Base-by-base conservation (phyloP, 2,797 vertebrate species). In the Coccyzus lansbergi region DNA sequence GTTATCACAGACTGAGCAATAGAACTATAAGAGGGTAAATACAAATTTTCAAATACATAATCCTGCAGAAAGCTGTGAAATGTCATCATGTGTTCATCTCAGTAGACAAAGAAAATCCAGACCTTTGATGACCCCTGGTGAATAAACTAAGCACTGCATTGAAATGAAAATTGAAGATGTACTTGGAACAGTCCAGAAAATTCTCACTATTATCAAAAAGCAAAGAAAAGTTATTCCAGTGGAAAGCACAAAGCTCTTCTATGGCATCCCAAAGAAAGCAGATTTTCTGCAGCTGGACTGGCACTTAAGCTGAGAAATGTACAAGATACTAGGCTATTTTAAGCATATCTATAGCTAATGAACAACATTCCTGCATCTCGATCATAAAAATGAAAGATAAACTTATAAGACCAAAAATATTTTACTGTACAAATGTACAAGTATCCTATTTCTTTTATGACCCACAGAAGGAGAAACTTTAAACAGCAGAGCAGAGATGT, bases 81-180 rank as follows among this genome's bases (percentile, higher is more conserved):
- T 92, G 55, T 60, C 59, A 86, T 82, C 62, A 51, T 77, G 51
- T 60, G 40, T 56, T 80, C 53, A 36, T 34, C 24, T 68, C 81
- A 79, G 64, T n/a, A 97, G 95, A 97, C 96, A 98, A 98, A 97
- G 96, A 94, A 97, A 98, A 97, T 96, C 79, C 97, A 98, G 97
- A 98, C 98, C 98, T 98, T 98, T 97, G 98, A 98, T 98, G 98
- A 98, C 98, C 98, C 98, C 98, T 98, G 98, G 97, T 98, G 98
- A 98, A 98, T 96, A 97, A 98, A 98, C 82, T 94, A 94, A 97
- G 98, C 98, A 98, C 97, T 98, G 98, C 98, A 98, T 96, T 97
- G 97, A 95, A 93, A 95, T 86, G 80, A 49, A 49, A 95, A 77
- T 77, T 71, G 18, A 78, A 71, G 53, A 82, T 18, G 52, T 42